These are phyloP conservation scores for Aleiodes leptofemur DNA, from an alignment of 2,888 invertebrate species.

Conservation along the genomic window DNA sequence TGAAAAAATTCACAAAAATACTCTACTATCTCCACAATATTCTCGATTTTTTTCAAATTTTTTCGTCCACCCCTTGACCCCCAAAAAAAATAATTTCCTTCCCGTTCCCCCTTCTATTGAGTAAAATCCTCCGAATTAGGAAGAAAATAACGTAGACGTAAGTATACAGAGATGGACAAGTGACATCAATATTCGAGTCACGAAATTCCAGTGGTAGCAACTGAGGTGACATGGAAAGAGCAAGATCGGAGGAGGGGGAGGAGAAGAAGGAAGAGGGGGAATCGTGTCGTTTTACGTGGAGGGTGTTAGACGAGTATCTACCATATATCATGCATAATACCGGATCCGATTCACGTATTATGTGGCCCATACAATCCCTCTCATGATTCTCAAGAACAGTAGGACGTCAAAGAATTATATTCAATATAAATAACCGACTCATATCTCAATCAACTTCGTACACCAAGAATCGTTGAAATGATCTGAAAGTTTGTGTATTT, in stretches of 20 bases:
- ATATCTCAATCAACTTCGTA: too few relatives aligned
- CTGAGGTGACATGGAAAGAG: slow-evolving; percentile 47
- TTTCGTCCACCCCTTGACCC: background rate
- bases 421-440: too few relatives aligned
- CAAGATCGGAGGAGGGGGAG: slow-evolving; percentile 44
- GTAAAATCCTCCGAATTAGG: slow-evolving; percentile 1
- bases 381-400: slow-evolving; percentile 35
- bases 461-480: too few relatives aligned
- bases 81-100: background rate
- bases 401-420: slow-evolving; percentile 29
- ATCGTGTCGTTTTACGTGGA: slow-evolving; percentile 65
- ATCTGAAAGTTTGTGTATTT: too few relatives aligned
- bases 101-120: background rate
- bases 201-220: slow-evolving; percentile 64
- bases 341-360: slow-evolving; percentile 72
- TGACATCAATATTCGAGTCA: slow-evolving; percentile 73
- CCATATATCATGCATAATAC: slow-evolving; percentile 73
- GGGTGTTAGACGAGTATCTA: slow-evolving; percentile 67
- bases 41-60: too few relatives aligned
- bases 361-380: slow-evolving; percentile 57
- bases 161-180: slow-evolving; percentile 54
- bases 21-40: too few relatives aligned
- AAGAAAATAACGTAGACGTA: slow-evolving; percentile 17
- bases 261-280: slow-evolving; percentile 51
- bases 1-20: too few relatives aligned